phyloP scores from a whole-genome alignment of 2,797 vertebrate genomes.

The Pangasius mekongensis region DNA sequence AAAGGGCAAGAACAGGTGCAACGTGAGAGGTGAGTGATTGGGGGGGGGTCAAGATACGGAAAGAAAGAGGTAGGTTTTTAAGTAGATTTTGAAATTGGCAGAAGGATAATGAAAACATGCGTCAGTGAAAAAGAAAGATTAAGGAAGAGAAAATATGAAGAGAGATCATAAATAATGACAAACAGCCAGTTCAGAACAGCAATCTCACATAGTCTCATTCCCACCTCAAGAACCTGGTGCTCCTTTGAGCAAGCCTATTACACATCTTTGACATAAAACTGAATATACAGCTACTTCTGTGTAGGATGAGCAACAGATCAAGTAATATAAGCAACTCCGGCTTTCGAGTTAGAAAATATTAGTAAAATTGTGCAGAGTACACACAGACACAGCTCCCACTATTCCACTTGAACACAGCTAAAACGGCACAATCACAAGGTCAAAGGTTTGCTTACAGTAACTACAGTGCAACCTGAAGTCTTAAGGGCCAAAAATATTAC shows the following conservation, averaged over 20 bases:
- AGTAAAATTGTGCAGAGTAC: slow-evolving; percentile 31
- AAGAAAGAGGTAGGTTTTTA: not conserved
- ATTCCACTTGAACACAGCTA: not conserved
- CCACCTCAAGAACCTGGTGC: not conserved
- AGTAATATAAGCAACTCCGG: not conserved
- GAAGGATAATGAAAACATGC: not conserved
- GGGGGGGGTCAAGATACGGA: not conserved
- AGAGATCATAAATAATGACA: slow-evolving; percentile 50
- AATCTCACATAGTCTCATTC: not conserved
- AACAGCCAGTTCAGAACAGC: slow-evolving; percentile 52
- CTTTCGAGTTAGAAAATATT: not conserved
- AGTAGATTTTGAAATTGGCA: not conserved
- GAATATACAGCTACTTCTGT: slow-evolving; percentile 27
- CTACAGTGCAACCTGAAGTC: not conserved
- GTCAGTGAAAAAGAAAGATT: not conserved
- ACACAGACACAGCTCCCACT: not conserved
- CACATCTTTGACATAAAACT: not conserved
- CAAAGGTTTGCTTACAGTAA: not conserved
- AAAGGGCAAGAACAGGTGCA: slow-evolving; percentile 33
- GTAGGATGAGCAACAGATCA: not conserved
- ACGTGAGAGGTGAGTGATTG: slow-evolving; percentile 17
- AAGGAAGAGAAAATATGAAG: not conserved
- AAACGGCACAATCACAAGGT: slow-evolving; percentile 16
- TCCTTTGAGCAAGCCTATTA: not conserved
- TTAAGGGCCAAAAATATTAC: slow-evolving; percentile 12